phyloP scores from a whole-genome alignment of 2,113 vertebrate species.

The Daphoenositta chrysoptera region DNA sequence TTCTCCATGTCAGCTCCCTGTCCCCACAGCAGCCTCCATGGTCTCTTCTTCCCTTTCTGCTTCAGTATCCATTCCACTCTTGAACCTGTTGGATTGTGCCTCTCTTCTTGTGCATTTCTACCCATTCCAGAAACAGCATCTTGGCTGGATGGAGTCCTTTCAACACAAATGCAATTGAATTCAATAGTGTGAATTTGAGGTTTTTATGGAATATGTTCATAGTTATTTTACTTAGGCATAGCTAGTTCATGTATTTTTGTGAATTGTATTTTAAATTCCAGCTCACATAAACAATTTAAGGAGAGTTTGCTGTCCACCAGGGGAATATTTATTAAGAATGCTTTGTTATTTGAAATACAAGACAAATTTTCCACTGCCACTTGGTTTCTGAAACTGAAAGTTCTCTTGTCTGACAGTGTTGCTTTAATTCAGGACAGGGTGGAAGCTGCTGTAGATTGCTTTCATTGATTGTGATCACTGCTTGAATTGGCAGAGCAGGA shows the following conservation, averaged over 20 bases:
- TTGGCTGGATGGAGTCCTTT: not conserved
- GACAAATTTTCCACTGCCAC: not conserved
- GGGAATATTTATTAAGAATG: not conserved
- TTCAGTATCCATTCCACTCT: not conserved
- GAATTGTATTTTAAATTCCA: not conserved
- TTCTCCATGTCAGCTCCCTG: not conserved
- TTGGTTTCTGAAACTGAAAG: not conserved
- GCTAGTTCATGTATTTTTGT: not conserved
- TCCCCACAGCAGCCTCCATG: not conserved
- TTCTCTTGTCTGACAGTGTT: not conserved
- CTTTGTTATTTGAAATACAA: not conserved
- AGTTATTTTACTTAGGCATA: not conserved
- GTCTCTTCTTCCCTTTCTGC: not conserved
- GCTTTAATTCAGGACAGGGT: not conserved
- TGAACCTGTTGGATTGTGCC: not conserved
- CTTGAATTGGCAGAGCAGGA: constrained; percentile 48
- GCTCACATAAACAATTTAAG: not conserved
- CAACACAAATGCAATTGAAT: not conserved
- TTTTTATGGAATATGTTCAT: not conserved
- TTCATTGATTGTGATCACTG: not conserved
- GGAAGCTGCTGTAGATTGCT: not conserved
- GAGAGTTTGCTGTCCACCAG: not conserved
- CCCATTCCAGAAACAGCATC: not conserved
- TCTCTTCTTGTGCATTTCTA: not conserved
- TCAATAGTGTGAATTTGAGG: not conserved